Evolutionary conservation across 2,113 vertebrate genomes (phyloP).

Genomic region (Macrotus californicus): DNA sequence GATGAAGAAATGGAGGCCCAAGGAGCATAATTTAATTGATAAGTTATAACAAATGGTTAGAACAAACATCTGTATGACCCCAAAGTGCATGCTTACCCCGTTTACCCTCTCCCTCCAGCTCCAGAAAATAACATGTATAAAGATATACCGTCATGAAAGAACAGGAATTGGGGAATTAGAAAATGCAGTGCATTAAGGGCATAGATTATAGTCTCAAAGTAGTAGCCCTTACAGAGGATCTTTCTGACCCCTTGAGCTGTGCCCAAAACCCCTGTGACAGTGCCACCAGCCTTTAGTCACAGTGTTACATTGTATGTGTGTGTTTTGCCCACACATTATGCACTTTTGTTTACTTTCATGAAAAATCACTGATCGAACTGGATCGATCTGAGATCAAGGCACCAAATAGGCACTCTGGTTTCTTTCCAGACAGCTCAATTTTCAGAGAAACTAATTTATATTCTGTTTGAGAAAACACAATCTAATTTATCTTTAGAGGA

Average conservation of each 20-base stretch:
- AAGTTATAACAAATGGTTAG: not conserved
- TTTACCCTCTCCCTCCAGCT: not conserved
- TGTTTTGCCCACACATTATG: not conserved
- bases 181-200: not conserved
- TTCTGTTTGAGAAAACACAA: not conserved
- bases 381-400: not conserved
- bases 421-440: not conserved
- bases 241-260: not conserved
- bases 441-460: slow-evolving; percentile 10
- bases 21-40: not conserved
- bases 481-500: not conserved
- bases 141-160: not conserved
- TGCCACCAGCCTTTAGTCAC: not conserved
- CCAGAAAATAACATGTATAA: not conserved
- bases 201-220: not conserved
- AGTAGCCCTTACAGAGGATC: not conserved
- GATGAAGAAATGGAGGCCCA: not conserved
- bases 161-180: not conserved
- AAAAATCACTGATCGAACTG: not conserved
- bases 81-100: not conserved
- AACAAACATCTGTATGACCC: not conserved
- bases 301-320: not conserved
- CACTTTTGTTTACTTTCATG: not conserved
- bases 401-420: not conserved
- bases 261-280: not conserved